phyloP scores from a whole-genome alignment of 2,797 vertebrate genomes.

The Threskiornis aethiopicus region DNA sequence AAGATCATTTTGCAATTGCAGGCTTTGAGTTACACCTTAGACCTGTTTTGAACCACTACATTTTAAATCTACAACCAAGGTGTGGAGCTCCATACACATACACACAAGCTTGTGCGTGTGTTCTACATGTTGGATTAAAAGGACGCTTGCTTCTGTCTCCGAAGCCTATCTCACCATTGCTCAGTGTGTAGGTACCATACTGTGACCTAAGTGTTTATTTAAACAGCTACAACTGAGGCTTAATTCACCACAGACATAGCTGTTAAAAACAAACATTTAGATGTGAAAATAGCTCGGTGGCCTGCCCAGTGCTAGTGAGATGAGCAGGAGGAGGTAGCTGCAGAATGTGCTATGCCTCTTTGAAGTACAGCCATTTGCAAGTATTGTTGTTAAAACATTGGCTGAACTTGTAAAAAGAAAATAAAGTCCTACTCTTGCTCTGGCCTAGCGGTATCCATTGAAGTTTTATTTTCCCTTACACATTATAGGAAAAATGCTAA shows the following conservation, averaged over 20 bases:
- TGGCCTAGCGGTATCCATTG: background rate
- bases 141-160: background rate
- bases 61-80: background rate
- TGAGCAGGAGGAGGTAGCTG: background rate
- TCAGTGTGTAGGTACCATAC: background rate
- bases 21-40: background rate
- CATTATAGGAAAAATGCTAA: background rate
- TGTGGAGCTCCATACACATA: background rate
- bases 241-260: background rate
- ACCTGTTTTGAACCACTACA: background rate
- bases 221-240: background rate
- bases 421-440: background rate
- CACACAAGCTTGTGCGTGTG: background rate
- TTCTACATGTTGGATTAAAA: background rate
- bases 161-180: background rate
- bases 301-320: background rate
- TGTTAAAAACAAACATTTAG: slow-evolving; percentile 7
- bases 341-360: background rate
- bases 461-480: background rate
- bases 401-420: background rate
- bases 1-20: background rate
- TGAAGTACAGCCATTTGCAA: background rate
- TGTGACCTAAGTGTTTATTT: background rate
- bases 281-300: background rate
- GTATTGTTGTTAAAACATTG: background rate